Evolutionary conservation across 2,113 vertebrate species (phyloP), one percentile per base, ranked within the genome.

Genomic region (Hemicordylus capensis): DNA sequence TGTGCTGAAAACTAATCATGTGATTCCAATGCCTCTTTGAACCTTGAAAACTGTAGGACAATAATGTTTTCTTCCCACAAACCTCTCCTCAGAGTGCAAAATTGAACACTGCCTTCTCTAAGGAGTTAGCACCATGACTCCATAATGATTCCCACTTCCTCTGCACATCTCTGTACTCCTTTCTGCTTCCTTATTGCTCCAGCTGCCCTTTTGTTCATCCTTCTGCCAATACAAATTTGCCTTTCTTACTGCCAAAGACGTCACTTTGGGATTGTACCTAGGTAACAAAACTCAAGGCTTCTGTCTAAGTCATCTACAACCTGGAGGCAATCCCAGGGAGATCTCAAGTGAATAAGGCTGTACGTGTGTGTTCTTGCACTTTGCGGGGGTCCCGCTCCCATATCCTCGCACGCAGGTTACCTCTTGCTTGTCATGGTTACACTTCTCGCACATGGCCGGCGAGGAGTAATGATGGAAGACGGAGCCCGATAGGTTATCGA

Each of bases 381-480:
- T 76, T 85, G 86, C 82, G 80, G 80, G 84, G 80, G 87, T 80
- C 86, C 86, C 94, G 83, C 87, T 91, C 90, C 91, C 93, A 69
- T 75, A 91, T 89, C 93, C 91, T 93, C 89, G 93, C 80, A 91
- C 61, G 74, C 89, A 83, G 85, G 89, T 95, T 97, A 99, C 98
- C 98, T 99, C 98, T 95, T 98, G 98, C 63, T 97, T 97, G 95
- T 98, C 98, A 58, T 97, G 97, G 93, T 96, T 97, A 96, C 97
- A 98, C 95, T 97, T 97, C 95, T 96, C 96, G 93, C 98, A 98
- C 95, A 98, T 89, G 10, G 97, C 96, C 17, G 97, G 97, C 64
- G 99, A 99, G 90, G 98, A 97, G 94, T 99, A 99, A 96, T 99
- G 98, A 95, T 99, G 98, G 97, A 99, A 99, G 96, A 99, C 97